Evolutionary conservation across 2,888 invertebrate genomes (phyloP).

Genomic region (Podabrus alpinus): DNA sequence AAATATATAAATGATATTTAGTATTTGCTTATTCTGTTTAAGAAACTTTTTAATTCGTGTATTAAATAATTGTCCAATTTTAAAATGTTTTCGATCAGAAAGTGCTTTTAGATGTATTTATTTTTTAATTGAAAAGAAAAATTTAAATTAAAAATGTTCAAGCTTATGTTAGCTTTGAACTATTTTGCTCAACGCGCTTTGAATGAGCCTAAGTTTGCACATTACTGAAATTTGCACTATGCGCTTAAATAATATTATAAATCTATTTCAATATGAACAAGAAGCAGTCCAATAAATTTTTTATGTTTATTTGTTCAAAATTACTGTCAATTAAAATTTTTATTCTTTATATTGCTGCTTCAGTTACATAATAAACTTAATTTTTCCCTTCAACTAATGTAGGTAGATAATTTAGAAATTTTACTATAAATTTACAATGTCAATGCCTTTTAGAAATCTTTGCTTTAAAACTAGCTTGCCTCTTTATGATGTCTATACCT

Average conservation of each 20-base stretch:
- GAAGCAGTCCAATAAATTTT: background rate
- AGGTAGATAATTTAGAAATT: constrained; percentile 17
- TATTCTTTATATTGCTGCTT: background rate
- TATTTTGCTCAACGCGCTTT: constrained; percentile 50
- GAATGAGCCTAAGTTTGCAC: constrained; percentile 50
- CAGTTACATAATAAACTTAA: constrained; percentile 3
- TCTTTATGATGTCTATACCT: constrained; percentile 14
- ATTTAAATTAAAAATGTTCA: constrained; percentile 15
- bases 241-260: constrained; percentile 22
- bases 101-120: constrained; percentile 12
- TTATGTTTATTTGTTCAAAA: constrained; percentile 3
- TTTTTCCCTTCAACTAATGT: constrained; percentile 1
- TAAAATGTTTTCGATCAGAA: constrained; percentile 16
- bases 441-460: constrained; percentile 22
- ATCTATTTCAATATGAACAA: constrained; percentile 3
- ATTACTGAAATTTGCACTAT: constrained; percentile 35
- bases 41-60: constrained; percentile 22
- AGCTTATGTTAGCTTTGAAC: constrained; percentile 44
- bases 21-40: constrained; percentile 1
- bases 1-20: constrained; percentile 5
- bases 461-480: constrained; percentile 23
- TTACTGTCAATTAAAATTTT: background rate
- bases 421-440: constrained; percentile 12
- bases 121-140: constrained; percentile 3
- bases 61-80: constrained; percentile 8